Evolutionary conservation across 2,113 vertebrate species (phyloP), one percentile per base, ranked within the genome.

Genomic region (Centropristis striata): DNA sequence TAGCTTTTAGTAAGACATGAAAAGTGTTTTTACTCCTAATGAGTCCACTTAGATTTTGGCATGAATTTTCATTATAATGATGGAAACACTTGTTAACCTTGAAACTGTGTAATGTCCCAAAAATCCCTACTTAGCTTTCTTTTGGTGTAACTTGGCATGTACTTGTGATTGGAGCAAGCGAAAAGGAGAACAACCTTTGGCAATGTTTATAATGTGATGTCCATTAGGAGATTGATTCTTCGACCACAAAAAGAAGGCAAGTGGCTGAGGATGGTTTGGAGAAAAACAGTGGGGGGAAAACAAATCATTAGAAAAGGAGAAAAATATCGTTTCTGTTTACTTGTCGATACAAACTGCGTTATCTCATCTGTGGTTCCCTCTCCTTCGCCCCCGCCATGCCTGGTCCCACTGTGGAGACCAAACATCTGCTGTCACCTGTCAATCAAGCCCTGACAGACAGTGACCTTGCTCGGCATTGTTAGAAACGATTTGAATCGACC

Each of bases 371-470:
- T 39, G 76, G 67, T 53, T 86, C 61, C 42, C 47, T 39, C n/a
- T 73, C 32, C 64, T 25, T 72, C 75, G 36, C 70, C 74, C 54
- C 63, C 28, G 8, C 80, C 21, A 0, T 37, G 63, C 68, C 66
- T 25, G 54, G 3, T 71, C 64, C 18, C 77, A 47, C 65, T 27
- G 20, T 18, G 21, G 78, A 63, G 82, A 87, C 80, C 78, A 59
- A 78, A 81, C 84, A 80, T 88, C 82, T 65, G 51, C 92, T 93
- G 91, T 93, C 92, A 93, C 79, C 86, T 94, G 93, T 88, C 92
- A 93, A 88, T 95, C 92, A 92, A 65, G 36, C 23, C 39, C 73
- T 89, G 90, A 92, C 80, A 61, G 86, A 79, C 82, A n/a, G 72
- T 87, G 93, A 93, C 94, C 91, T 94, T 93, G 90, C 64, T 49